Evolutionary conservation across 2,113 vertebrate species (phyloP).

Genomic region (rat (Rattus norvegicus)): GRCr8 NC_086024.1:54050001-54050500

Average conservation of each 20-base stretch:
- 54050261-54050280: neutral
- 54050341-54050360: neutral
- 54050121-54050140: neutral
- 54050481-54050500: slow-evolving; percentile 42
- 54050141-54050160: neutral
- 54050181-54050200: slow-evolving; percentile 47
- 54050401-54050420: neutral
- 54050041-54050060: neutral
- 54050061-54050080: neutral
- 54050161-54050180: neutral
- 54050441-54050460: slow-evolving; percentile 22
- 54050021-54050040: neutral
- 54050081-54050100: neutral
- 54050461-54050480: neutral
- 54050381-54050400: neutral
- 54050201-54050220: neutral
- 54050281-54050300: slow-evolving; percentile 17
- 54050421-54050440: neutral
- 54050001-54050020: neutral
- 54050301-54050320: neutral
- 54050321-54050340: neutral
- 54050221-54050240: slow-evolving; percentile 28
- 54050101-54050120: neutral
- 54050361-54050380: neutral
- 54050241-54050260: neutral